phyloP scores from a whole-genome alignment of 1,140 invertebrate species.

The Drosophila hydei region DNA sequence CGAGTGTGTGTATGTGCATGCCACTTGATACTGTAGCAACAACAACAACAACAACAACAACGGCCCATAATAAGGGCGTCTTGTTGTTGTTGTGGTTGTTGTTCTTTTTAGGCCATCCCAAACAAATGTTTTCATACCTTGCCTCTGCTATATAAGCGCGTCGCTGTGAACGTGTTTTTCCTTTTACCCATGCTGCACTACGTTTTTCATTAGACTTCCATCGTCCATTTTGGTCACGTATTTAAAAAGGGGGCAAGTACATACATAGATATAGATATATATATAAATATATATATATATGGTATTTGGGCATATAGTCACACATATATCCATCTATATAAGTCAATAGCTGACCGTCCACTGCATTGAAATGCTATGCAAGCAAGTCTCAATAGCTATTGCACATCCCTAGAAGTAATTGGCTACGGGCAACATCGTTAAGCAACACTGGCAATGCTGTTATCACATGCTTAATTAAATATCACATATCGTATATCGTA shows the following conservation, averaged over 20 bases:
- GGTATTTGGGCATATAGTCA: too few species aligned
- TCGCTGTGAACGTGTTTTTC: slow-evolving; percentile 12
- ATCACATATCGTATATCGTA: too few species aligned
- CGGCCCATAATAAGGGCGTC: slow-evolving; percentile 34
- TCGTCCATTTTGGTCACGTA: slow-evolving; percentile 49
- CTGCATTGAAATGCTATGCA: background rate
- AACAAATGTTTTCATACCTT: slow-evolving; percentile 41
- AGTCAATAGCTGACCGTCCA: background rate
- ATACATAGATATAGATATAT: background rate
- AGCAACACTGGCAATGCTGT: slow-evolving; percentile 8
- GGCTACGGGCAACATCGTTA: background rate
- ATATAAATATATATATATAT: background rate
- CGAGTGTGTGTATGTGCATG: slow-evolving; percentile 16
- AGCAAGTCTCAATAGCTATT: background rate
- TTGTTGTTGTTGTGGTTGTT: too few species aligned
- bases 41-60: slow-evolving; percentile 16
- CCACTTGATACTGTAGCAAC: slow-evolving; percentile 53
- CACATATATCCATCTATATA: background rate
- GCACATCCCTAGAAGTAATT: background rate
- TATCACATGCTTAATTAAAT: too few species aligned
- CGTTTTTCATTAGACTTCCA: slow-evolving; percentile 27
- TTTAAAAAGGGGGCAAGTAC: slow-evolving; percentile 34
- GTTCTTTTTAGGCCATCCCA: slow-evolving; percentile 47
- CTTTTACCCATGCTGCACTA: slow-evolving; percentile 29
- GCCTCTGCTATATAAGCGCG: slow-evolving; percentile 6